These are phyloP conservation scores for Stenchaetothrips biformis DNA, from an alignment of 2,888 invertebrate species.

Conservation along the genomic window DNA sequence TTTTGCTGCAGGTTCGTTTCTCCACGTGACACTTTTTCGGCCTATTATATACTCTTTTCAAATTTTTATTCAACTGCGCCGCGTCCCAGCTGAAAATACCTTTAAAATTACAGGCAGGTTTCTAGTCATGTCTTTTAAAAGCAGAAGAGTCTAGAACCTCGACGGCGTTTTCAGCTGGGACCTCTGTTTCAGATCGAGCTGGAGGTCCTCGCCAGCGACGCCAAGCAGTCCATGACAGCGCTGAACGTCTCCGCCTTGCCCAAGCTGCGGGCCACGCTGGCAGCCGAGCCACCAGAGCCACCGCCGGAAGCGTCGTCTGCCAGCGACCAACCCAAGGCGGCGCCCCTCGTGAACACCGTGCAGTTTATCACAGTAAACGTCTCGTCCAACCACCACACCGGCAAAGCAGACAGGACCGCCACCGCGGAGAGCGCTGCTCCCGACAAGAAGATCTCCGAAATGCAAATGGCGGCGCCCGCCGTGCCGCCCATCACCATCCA, in stretches of 20 bases:
- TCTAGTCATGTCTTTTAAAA: neutral
- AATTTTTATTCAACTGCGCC: no score
- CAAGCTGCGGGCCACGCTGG: neutral
- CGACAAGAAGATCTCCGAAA: neutral
- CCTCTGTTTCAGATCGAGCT: constrained; percentile 10
- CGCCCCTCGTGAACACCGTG: neutral
- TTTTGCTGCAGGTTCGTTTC: no score
- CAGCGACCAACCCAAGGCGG: neutral
- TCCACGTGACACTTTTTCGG: no score
- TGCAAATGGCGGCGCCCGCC: neutral
- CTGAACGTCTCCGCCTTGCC: neutral
- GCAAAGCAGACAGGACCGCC: neutral
- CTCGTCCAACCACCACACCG: neutral
- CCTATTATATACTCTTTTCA: no score
- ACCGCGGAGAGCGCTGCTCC: neutral
- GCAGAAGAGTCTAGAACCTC: neutral
- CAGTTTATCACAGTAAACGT: neutral
- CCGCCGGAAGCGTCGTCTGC: neutral
- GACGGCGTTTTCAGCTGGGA: constrained; percentile 13
- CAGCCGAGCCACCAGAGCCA: neutral
- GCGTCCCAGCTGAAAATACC: constrained; percentile 15
- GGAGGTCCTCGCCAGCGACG: neutral
- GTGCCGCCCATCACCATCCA: neutral
- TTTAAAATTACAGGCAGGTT: neutral
- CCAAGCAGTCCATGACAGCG: neutral